phyloP scores from a whole-genome alignment of 2,888 invertebrate genomes.

The Resseliella maxima region DNA sequence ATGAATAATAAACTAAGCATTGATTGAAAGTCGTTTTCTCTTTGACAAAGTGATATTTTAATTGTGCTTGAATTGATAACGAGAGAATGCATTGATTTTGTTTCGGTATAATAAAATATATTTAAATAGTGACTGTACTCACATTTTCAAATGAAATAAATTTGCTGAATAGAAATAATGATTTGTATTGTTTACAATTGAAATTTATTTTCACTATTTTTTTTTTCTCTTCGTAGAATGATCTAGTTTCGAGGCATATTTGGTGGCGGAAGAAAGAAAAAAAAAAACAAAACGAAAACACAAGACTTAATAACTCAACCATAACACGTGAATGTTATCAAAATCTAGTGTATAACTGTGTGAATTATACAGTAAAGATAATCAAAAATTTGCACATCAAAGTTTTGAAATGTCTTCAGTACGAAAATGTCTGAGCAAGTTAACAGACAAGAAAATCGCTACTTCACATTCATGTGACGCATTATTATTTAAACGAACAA shows the following conservation, averaged over 20 bases:
- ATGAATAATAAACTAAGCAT: no score
- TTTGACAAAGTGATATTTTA: neutral
- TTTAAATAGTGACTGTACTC: neutral
- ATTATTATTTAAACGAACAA: neutral
- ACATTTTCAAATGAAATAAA: neutral
- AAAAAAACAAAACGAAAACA: neutral
- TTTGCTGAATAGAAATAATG: neutral
- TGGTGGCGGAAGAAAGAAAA: neutral
- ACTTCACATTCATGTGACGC: neutral
- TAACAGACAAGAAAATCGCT: neutral
- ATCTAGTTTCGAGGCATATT: neutral
- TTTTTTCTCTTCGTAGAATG: neutral
- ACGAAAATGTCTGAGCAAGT: neutral
- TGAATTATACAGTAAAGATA: neutral
- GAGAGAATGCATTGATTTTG: neutral
- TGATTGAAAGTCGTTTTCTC: no score
- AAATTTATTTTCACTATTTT: neutral
- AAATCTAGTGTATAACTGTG: neutral
- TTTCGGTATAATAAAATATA: neutral
- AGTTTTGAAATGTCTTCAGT: constrained; percentile 6
- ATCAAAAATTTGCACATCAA: neutral
- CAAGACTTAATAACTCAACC: neutral
- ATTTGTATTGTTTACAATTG: neutral
- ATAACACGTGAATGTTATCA: neutral
- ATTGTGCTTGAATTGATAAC: constrained; percentile 7